A percentile compares a stretch with the other conserved stretches of the same genome.
These are phyloP conservation scores for Caradrina kadenii DNA, from an alignment of 2,888 invertebrate species.

Conservation along the genomic window DNA sequence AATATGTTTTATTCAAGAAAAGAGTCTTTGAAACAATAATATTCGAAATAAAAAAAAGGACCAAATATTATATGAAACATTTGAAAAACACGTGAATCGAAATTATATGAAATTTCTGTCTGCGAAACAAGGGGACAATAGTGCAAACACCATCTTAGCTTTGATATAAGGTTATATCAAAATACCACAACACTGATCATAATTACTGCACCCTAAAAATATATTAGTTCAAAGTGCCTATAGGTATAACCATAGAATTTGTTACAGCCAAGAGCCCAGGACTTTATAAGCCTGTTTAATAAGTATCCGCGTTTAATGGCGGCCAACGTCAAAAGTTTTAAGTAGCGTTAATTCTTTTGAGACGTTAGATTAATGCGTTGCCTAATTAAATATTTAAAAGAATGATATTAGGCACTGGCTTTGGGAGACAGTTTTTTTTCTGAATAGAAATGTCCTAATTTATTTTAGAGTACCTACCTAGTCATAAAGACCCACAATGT, in stretches of 20 bases:
- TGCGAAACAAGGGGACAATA: too few relatives aligned
- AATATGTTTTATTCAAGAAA: too few relatives aligned
- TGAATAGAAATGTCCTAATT: slow-evolving; percentile 49
- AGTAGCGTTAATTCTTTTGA: slow-evolving; percentile 67
- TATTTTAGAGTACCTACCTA: slow-evolving; percentile 25
- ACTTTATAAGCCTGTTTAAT: slow-evolving; percentile 59
- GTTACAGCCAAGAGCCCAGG: slow-evolving; percentile 21
- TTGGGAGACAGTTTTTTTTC: slow-evolving; percentile 36
- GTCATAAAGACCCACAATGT: slow-evolving; percentile 9
- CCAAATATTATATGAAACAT: too few relatives aligned
- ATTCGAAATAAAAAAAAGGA: too few relatives aligned
- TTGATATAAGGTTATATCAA: too few relatives aligned
- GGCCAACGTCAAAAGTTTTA: slow-evolving; percentile 65
- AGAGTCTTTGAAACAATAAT: too few relatives aligned
- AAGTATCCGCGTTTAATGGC: slow-evolving; percentile 63
- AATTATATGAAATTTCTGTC: too few relatives aligned
- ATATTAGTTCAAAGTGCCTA: neutral
- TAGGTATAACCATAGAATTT: slow-evolving; percentile 11
- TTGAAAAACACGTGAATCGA: too few relatives aligned
- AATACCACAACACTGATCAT: neutral
- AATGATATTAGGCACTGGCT: slow-evolving; percentile 46
- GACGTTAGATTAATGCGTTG: slow-evolving; percentile 65
- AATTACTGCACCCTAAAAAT: neutral
- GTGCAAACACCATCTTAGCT: too few relatives aligned
- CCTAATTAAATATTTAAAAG: slow-evolving; percentile 68